Percentiles rank a stretch among this genome's conserved stretches.
These are phyloP conservation scores for Sylvilagus bachmani DNA, from an alignment of 2,113 vertebrate genomes.

Conservation along the genomic window DNA sequence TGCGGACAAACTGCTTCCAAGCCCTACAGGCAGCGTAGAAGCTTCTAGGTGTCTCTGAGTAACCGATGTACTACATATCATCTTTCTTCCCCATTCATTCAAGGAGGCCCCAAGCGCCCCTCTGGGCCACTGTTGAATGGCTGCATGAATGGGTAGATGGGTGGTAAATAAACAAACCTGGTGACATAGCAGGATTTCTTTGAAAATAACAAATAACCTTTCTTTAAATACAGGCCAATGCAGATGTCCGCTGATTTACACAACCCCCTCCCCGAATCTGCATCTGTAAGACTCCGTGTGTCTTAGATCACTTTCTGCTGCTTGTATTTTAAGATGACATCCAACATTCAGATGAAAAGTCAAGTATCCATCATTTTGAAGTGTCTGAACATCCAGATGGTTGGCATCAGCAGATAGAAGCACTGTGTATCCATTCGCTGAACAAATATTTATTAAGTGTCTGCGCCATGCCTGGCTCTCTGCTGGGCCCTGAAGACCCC, in stretches of 20 bases:
- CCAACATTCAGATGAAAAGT: slow-evolving; percentile 59
- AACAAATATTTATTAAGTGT: slow-evolving; percentile 73
- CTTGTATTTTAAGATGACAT: slow-evolving; percentile 25
- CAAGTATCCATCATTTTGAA: slow-evolving; percentile 18
- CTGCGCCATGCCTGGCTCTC: slow-evolving; percentile 34
- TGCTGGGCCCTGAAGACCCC: slow-evolving; percentile 23
- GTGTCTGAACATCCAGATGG: slow-evolving; percentile 54
- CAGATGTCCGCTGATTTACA: not conserved
- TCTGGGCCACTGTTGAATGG: slow-evolving; percentile 49
- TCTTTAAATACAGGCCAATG: not conserved
- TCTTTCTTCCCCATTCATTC: slow-evolving; percentile 59
- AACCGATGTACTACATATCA: slow-evolving; percentile 29
- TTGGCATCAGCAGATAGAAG: slow-evolving; percentile 30
- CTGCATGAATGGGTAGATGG: not conserved
- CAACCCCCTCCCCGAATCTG: not conserved
- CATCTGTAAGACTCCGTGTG: not conserved
- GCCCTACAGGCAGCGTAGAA: slow-evolving; percentile 37
- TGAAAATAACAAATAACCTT: slow-evolving; percentile 62
- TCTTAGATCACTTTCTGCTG: slow-evolving; percentile 36
- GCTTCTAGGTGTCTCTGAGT: slow-evolving; percentile 71
- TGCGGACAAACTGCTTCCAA: not conserved
- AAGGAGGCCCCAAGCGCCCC: slow-evolving; percentile 36
- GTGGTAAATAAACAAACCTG: slow-evolving; percentile 51
- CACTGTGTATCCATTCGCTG: slow-evolving; percentile 18
- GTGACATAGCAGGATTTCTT: not conserved